phyloP scores from a whole-genome alignment of 2,888 invertebrate species.

The Actias luna region DNA sequence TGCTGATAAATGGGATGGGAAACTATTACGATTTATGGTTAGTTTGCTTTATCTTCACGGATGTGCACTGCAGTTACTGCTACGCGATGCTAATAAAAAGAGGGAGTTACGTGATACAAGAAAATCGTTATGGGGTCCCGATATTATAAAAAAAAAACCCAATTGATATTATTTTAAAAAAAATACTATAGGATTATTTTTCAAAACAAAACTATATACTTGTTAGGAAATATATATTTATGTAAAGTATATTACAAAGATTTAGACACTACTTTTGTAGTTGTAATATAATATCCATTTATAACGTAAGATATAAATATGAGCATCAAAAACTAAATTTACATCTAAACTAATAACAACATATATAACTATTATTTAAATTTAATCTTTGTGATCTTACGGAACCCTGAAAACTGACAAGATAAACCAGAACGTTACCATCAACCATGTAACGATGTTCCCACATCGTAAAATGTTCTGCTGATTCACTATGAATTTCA shows the following conservation, averaged over 20 bases:
- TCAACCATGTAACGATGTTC: constrained; percentile 8
- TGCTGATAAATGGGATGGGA: constrained; percentile 57
- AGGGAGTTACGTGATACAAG: not conserved
- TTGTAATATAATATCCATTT: no score
- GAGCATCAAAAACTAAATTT: no score
- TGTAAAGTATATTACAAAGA: no score
- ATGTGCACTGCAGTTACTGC: constrained; percentile 35
- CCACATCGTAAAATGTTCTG: constrained; percentile 9
- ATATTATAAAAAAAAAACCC: not conserved
- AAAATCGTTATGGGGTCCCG: constrained; percentile 5
- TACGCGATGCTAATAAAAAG: constrained; percentile 48
- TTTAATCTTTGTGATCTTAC: no score
- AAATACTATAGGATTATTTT: no score
- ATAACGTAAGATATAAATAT: no score
- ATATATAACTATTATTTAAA: no score
- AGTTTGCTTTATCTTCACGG: constrained; percentile 53
- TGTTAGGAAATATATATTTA: no score
- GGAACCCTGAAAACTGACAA: constrained; percentile 9
- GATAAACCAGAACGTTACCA: constrained; percentile 3
- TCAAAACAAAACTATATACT: no score
- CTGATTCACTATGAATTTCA: constrained; percentile 5
- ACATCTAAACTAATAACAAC: no score
- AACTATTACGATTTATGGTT: constrained; percentile 64
- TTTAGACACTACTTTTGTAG: no score
- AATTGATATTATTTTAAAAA: no score